phyloP scores from a whole-genome alignment of 2,888 invertebrate genomes.

The Tenthredo amoena region DNA sequence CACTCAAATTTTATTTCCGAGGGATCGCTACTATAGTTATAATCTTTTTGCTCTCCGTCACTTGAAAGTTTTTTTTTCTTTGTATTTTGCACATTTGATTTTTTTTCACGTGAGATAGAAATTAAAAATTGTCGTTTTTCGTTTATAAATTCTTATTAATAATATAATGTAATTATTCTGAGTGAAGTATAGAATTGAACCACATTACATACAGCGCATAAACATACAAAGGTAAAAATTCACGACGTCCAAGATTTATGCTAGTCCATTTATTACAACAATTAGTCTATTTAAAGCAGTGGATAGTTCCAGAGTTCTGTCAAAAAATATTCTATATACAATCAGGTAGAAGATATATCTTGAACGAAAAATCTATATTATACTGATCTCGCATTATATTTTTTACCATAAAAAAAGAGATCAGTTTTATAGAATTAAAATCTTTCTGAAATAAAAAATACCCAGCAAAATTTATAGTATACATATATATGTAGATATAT shows the following conservation, averaged over 20 bases:
- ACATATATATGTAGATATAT: neutral
- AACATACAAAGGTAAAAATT: slow-evolving; percentile 70
- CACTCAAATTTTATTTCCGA: slow-evolving; percentile 37
- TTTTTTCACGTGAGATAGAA: neutral
- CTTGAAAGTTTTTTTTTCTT: neutral
- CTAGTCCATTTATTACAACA: slow-evolving; percentile 48
- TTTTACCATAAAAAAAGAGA: neutral
- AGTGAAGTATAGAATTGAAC: slow-evolving; percentile 49
- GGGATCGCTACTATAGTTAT: neutral
- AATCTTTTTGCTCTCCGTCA: neutral
- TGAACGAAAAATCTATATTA: slow-evolving; percentile 34
- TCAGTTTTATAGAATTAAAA: slow-evolving; percentile 8
- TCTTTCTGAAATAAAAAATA: neutral
- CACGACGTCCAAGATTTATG: slow-evolving; percentile 56
- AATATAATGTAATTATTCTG: neutral
- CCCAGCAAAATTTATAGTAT: neutral
- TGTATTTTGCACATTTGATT: neutral
- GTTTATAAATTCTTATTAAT: neutral
- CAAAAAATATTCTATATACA: slow-evolving; percentile 70
- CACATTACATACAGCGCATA: slow-evolving; percentile 62
- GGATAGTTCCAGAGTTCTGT: slow-evolving; percentile 63
- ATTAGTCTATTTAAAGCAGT: slow-evolving; percentile 62
- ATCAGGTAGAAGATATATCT: slow-evolving; percentile 49
- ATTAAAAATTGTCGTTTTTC: neutral
- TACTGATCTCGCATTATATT: slow-evolving; percentile 34